Conservation (phyloP, 2,888 invertebrate genomes). For the Leptogaster cylindrica region DNA sequence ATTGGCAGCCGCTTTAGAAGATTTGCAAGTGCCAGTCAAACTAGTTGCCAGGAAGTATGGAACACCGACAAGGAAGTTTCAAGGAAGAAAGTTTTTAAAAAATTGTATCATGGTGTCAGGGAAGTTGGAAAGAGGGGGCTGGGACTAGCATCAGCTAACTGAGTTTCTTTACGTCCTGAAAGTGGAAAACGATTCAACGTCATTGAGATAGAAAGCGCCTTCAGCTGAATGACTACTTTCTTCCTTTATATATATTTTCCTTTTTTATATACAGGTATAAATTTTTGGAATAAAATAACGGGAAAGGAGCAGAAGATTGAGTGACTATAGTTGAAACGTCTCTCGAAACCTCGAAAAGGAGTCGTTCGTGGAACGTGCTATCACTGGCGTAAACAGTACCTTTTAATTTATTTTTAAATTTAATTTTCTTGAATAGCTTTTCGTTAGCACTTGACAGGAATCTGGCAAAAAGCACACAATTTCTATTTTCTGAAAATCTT, state of each 20-base stretch:
- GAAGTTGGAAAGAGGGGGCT: constrained; percentile 16
- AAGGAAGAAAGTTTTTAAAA: constrained; percentile 26
- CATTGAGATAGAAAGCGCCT: constrained; percentile 33
- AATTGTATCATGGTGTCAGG: constrained; percentile 37
- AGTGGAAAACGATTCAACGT: constrained; percentile 18
- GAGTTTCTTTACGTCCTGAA: background rate
- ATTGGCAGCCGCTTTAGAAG: constrained; percentile 46
- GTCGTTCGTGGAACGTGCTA: constrained; percentile 33
- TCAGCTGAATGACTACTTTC: constrained; percentile 27
- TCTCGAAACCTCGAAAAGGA: constrained; percentile 33
- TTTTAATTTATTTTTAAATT: constrained; percentile 38
- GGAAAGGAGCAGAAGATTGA: constrained; percentile 34
- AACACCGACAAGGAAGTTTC: constrained; percentile 29
- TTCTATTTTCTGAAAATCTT: too few species aligned
- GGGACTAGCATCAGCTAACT: too few species aligned
- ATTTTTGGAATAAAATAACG: constrained; percentile 9
- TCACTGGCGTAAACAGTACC: constrained; percentile 34
- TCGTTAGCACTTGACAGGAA: constrained; percentile 12
- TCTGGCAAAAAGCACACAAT: too few species aligned
- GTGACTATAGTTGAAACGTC: constrained; percentile 28
- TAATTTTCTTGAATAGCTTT: constrained; percentile 39
- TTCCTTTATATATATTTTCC: too few species aligned
- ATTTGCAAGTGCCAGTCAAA: constrained; percentile 42
- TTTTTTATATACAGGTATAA: too few species aligned
- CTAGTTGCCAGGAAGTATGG: constrained; percentile 18